Evolutionary conservation across 2,888 invertebrate genomes (phyloP).

Genomic region (Dicycla oo): DNA sequence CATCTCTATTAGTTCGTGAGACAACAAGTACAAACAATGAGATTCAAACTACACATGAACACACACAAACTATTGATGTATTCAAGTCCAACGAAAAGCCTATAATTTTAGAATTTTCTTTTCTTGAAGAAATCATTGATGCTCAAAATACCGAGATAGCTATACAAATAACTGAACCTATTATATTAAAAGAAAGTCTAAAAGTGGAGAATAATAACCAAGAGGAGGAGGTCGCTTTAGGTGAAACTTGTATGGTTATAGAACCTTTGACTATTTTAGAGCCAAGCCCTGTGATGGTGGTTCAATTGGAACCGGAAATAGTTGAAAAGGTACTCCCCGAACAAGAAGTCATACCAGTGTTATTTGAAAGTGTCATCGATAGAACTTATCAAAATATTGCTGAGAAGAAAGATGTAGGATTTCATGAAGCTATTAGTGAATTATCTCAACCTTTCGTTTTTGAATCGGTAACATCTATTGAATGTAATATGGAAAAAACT

Average conservation of each 20-base stretch:
- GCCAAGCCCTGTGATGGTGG: background rate
- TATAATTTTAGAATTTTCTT: background rate
- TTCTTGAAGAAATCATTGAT: conserved; percentile 5
- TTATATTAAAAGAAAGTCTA: background rate
- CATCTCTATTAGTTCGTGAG: conserved; percentile 5
- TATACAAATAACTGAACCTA: background rate
- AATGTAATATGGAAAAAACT: background rate
- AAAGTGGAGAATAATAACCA: background rate
- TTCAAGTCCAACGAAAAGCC: conserved; percentile 16
- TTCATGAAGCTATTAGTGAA: conserved; percentile 8
- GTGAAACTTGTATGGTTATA: conserved; percentile 11
- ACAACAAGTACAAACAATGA: background rate
- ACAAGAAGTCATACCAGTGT: conserved; percentile 7
- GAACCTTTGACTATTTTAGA: background rate
- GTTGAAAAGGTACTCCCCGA: background rate
- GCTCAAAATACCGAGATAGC: background rate
- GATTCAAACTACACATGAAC: conserved; percentile 4
- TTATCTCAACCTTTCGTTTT: background rate
- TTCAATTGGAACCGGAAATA: background rate
- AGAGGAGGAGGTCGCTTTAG: background rate
- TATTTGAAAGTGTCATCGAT: conserved; percentile 6
- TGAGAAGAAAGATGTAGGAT: background rate
- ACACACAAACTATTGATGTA: conserved; percentile 11
- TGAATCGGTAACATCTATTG: background rate
- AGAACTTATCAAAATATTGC: conserved; percentile 7